Evolutionary conservation across 1,140 invertebrate genomes (phyloP), one percentile per base, ranked within the genome.

Genomic region (Octopus bimaculoides): DNA sequence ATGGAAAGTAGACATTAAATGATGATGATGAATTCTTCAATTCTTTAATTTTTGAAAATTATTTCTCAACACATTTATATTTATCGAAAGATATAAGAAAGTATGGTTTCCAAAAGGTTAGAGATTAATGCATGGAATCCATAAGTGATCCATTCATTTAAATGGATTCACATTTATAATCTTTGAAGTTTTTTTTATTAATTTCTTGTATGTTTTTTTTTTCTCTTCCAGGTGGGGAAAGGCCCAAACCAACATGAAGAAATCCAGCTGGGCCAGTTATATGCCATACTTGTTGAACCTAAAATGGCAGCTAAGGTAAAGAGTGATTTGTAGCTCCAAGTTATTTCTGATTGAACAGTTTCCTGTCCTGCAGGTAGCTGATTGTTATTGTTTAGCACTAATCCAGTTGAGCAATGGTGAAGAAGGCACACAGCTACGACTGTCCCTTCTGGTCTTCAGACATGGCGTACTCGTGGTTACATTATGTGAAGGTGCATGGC

Each of bases 201-300:
- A 75, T 41, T n/a, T 75, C 10, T 10, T 75, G 41, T 10, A 14
- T n/a, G 17, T 75, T 12, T 54, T 54, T 52, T 52, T 77, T 78
- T 61, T 66, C 71, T 81, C 75, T 84, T 85, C 8, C 78, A 91
- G 91, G 88, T 90, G 8, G 95, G 94, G 86, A 97, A 97, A 89
- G 95, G 96, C 80, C 94, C 94, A 86, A 94, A 93, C 83, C 95
- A 96, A 89, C 96, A 98, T 90, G 97, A 98, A 88, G 92, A 93
- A 75, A 94, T 98, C 9, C 96, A 95, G 75, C 90, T 98, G 80
- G 97, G 97, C 71, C 93, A 98, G 85, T 90, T 98, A 14, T 95
- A 95, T 85, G 92, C 93, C 78, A 97, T 99, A 87, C 91, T 99
- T 79, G 94, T 94, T n/a, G 96, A 98, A 86, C 94, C 95, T 56